Percentiles rank a stretch among this genome's conserved stretches.
Evolutionary conservation across 2,113 vertebrate genomes (phyloP).

Genomic region (Ceuthmochares aereus): DNA sequence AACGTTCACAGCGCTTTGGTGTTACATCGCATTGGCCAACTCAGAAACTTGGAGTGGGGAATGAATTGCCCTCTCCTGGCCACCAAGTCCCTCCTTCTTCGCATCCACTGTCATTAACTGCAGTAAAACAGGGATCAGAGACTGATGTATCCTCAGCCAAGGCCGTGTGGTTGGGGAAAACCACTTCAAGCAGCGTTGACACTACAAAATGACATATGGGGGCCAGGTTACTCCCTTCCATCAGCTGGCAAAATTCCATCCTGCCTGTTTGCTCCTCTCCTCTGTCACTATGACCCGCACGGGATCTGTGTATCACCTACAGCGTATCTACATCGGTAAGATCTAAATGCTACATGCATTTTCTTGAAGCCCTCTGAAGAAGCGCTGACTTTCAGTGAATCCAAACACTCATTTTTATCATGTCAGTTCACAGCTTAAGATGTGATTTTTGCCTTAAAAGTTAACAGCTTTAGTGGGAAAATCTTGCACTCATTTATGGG

Average conservation of each 20-base stretch:
- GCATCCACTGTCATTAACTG: neutral
- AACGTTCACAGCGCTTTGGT: neutral
- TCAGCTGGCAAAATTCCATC: neutral
- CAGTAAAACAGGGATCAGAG: neutral
- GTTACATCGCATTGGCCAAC: neutral
- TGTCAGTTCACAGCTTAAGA: neutral
- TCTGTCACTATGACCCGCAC: neutral
- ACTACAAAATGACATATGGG: accelerated
- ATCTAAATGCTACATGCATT: neutral
- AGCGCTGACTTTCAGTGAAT: neutral
- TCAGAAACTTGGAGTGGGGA: neutral
- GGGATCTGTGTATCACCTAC: neutral
- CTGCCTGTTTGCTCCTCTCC: too few relatives aligned
- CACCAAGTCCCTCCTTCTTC: neutral
- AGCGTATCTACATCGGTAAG: accelerated
- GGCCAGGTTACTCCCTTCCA: neutral
- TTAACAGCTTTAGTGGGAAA: neutral
- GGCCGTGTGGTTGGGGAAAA: neutral
- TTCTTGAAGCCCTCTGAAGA: neutral
- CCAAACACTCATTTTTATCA: neutral
- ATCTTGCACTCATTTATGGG: neutral
- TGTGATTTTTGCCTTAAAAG: neutral
- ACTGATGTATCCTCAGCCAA: accelerated
- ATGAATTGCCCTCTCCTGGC: neutral
- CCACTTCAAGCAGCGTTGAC: neutral